Percentiles rank a stretch among this genome's conserved stretches.
These are phyloP conservation scores for Acridotheres tristis DNA, from an alignment of 2,797 vertebrate species.

Conservation along the genomic window DNA sequence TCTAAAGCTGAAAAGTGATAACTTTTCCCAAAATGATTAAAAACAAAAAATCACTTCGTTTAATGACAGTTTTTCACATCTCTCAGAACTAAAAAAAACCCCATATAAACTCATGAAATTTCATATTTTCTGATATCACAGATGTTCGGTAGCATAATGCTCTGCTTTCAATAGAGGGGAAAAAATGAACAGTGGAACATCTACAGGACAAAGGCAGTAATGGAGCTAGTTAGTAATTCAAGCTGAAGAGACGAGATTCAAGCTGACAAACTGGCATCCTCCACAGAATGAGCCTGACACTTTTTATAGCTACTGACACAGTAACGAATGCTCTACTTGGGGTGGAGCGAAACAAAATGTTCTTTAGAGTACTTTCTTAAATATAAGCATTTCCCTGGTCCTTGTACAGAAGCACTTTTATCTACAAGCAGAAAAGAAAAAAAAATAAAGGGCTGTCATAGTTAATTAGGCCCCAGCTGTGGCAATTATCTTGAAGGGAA, in stretches of 20 bases:
- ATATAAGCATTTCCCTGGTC: neutral
- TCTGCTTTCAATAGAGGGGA: neutral
- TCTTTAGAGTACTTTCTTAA: neutral
- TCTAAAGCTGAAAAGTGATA: neutral
- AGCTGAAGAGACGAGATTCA: conserved; percentile 51
- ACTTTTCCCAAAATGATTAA: neutral
- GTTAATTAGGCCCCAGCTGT: neutral
- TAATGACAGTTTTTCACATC: neutral
- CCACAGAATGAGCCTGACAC: conserved; percentile 36
- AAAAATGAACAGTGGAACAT: neutral
- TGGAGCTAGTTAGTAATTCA: conserved; percentile 15
- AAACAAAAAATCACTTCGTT: neutral
- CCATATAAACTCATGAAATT: neutral
- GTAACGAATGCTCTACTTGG: neutral
- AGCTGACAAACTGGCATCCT: conserved; percentile 53
- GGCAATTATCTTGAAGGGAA: neutral
- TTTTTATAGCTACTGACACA: conserved; percentile 66
- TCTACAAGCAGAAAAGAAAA: neutral
- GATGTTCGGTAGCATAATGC: neutral
- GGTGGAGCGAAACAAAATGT: conserved; percentile 6
- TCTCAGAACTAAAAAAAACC: neutral
- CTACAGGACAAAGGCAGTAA: conserved; percentile 15
- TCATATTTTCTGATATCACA: neutral
- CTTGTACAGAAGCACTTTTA: neutral
- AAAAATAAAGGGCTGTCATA: neutral